Conservation (phyloP, 2,113 vertebrate genomes). For the Chamaetylas fuelleborni region DNA sequence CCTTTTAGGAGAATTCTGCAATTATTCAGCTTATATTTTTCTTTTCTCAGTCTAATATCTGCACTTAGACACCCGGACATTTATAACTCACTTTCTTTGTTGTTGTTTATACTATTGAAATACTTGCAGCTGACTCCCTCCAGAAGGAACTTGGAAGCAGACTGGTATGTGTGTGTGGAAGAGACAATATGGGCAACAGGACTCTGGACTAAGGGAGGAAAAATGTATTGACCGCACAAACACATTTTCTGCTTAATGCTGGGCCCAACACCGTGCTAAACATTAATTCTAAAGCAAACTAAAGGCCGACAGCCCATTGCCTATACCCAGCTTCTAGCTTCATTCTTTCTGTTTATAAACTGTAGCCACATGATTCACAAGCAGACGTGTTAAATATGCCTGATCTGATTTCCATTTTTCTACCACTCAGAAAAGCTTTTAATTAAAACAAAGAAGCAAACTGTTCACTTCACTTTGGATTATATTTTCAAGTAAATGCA, state of each 20-base stretch:
- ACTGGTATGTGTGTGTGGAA: not conserved
- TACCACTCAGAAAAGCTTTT: not conserved
- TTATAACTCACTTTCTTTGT: not conserved
- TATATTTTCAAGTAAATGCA: not conserved
- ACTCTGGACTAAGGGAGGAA: not conserved
- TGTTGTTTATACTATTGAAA: not conserved
- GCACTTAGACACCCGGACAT: not conserved
- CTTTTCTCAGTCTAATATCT: not conserved
- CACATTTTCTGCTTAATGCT: not conserved
- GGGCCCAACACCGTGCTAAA: not conserved
- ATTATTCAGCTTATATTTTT: not conserved
- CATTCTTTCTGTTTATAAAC: not conserved
- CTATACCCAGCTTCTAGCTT: not conserved
- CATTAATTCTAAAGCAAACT: not conserved
- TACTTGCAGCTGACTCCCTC: not conserved
- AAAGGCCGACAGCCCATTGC: not conserved
- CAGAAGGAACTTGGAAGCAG: not conserved
- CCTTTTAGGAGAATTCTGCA: not conserved
- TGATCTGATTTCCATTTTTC: not conserved
- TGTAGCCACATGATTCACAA: not conserved
- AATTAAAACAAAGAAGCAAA: not conserved
- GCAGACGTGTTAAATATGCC: not conserved
- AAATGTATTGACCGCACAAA: not conserved
- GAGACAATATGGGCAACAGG: not conserved
- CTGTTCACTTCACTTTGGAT: not conserved